Percentiles rank a stretch among this genome's conserved stretches.
phyloP scores from a whole-genome alignment of 2,113 vertebrate genomes.

The Mormyrus iriodes region DNA sequence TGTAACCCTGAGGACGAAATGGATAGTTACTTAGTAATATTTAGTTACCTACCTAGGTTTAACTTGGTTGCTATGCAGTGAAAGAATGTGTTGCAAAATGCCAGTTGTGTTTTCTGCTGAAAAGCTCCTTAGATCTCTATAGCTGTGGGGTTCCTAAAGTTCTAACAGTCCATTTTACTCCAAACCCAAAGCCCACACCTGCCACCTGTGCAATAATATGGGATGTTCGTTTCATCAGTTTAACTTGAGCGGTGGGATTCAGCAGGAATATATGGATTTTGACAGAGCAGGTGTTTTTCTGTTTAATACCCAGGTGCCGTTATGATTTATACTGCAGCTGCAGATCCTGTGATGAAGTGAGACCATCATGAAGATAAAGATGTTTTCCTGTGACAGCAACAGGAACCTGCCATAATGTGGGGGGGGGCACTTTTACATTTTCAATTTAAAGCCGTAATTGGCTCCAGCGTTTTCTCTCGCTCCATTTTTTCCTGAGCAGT shows the following conservation, averaged over 20 bases:
- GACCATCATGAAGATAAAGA: background rate
- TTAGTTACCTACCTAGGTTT: background rate
- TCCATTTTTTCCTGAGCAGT: background rate
- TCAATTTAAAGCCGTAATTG: constrained; percentile 3
- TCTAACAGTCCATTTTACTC: background rate
- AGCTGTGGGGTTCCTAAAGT: background rate
- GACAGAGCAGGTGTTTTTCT: background rate
- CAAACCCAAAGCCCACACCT: background rate
- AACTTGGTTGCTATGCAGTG: background rate
- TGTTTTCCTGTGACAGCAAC: background rate
- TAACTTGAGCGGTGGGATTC: background rate
- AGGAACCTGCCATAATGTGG: background rate
- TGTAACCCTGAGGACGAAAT: background rate
- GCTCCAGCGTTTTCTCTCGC: background rate
- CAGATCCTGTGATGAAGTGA: background rate
- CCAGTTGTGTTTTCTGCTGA: background rate
- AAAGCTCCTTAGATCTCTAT: background rate
- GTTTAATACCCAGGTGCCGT: background rate
- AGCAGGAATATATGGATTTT: background rate
- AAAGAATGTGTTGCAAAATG: background rate
- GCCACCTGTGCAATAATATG: background rate
- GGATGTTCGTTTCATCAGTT: background rate
- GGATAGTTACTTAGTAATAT: background rate
- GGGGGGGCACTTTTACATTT: background rate
- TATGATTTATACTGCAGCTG: background rate